Base-by-base conservation (phyloP, 1,140 invertebrate genomes). In the Agrilus planipennis region DNA sequence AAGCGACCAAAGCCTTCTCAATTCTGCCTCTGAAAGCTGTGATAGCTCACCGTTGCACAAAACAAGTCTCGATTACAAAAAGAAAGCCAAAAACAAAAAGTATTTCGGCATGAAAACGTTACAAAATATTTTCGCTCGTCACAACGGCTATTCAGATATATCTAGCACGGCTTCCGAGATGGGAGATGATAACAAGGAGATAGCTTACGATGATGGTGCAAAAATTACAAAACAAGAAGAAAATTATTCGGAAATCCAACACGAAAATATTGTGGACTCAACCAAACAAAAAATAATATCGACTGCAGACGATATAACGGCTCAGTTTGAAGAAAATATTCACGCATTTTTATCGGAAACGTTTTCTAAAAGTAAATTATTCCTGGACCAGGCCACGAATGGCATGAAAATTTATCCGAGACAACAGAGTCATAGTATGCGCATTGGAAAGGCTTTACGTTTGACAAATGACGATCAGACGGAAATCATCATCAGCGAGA, bases 21-120 rank as follows among this genome's bases (percentile, higher is more conserved):
- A 61, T 36, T 62, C 60, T 0, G 58, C 44, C 1, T n/a, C n/a
- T n/a, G 56, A 58, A 4, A 56, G 53, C 34, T 55, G 49, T 37
- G 53, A 55, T n/a, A 58, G 57, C 34, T 62, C 60, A 4, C 58
- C 60, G 12, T 28, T 63, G 16, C 55, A 58, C 35, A 57, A 59
- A 42, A 14, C 28, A 1, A 50, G 49, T 25, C 35, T 51, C 9
- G 57, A 57, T 21, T 60, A 60, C 37, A 60, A 58, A 34, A 55
- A 53, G 30, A 58, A 60, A 41, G 47, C 52, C 37, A 58, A 58
- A 34, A 40, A 36, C 0, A 62, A 62, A 34, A 62, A 60, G 39
- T 58, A 61, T 39, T 59, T 63, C 42, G 62, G 62, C 7, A 61
- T 65, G 2, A 65, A 64, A 55, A 65, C 63, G 1, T 43, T 65